Conservation (phyloP, 1,140 invertebrate genomes). For the Dendroctonus valens region DNA sequence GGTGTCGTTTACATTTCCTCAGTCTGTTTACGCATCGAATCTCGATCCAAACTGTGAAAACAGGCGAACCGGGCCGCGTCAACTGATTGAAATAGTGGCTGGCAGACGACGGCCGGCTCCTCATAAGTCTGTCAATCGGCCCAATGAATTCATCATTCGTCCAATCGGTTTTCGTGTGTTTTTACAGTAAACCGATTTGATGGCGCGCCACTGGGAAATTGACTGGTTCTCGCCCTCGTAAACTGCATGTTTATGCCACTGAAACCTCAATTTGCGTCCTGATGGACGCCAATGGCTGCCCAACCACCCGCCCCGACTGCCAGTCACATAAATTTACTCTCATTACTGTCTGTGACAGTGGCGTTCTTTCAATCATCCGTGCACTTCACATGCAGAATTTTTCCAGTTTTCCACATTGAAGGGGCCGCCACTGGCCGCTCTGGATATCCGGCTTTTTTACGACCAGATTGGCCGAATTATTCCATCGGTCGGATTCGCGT, state of each 20-base stretch:
- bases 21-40: constrained; percentile 24
- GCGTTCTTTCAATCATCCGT: background rate
- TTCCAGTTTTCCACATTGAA: too few species aligned
- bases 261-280: constrained; percentile 53
- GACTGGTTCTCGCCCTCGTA: constrained; percentile 44
- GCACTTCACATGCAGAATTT: background rate
- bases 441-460: too few species aligned
- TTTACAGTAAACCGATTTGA: too few species aligned
- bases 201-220: constrained; percentile 36
- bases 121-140: constrained; percentile 31
- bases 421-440: too few species aligned
- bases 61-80: constrained; percentile 18
- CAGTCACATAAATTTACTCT: background rate
- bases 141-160: constrained; percentile 34
- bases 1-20: constrained; percentile 16
- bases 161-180: constrained; percentile 1
- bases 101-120: constrained; percentile 11
- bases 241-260: constrained; percentile 54
- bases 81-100: constrained; percentile 28
- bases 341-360: constrained; percentile 2
- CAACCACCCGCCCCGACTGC: too few species aligned
- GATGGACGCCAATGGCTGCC: constrained; percentile 51
- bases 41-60: constrained; percentile 16
- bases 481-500: too few species aligned
- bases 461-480: too few species aligned